Evolutionary conservation across 2,888 invertebrate species (phyloP), one percentile per base, ranked within the genome.

Genomic region (Gibbula magus): DNA sequence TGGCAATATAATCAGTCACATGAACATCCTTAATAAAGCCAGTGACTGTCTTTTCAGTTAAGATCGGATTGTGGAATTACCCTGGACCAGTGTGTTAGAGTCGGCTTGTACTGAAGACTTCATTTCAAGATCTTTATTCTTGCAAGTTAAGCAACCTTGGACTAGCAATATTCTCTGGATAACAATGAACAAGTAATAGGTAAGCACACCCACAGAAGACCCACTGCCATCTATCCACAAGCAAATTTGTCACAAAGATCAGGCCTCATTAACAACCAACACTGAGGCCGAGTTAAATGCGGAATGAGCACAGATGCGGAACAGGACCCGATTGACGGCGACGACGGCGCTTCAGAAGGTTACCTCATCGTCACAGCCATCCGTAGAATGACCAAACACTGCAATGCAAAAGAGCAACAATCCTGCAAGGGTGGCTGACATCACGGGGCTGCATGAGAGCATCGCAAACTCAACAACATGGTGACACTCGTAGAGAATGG

Each of bases 341-440:
- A n/a, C 13, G 29, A n/a, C 13, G 29, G 10, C 53, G 7, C 79
- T 54, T 84, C 83, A 92, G 83, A 91, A 92, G 32, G 91, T 92
- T 84, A 91, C 89, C 67, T 91, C 92, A 85, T 97, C 97, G 93
- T 96, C 95, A 94, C 98, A 98, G 92, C 97, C 95, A 91, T 95
- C 95, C 35, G 97, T 96, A 88, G 95, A 95, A 92, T 98, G 98
- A 75, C 97, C 98, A 94, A 98, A 98, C 86, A 96, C 97, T 97
- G 94, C 79, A 93, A 95, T 94, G 89, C 91, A 92, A 91, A 79
- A 66, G 20, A 74, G 79, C 53, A 79, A 67, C 29, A 77, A 52
- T 66, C 35, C 39, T 67, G 61, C 73, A 35, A 70, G 25, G 52
- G 53, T 29, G 35, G 39, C 53, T 76, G 70, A 51, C 39, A 61